These are phyloP conservation scores for Morone saxatilis DNA, from an alignment of 2,113 vertebrate genomes.

Conservation along the genomic window DNA sequence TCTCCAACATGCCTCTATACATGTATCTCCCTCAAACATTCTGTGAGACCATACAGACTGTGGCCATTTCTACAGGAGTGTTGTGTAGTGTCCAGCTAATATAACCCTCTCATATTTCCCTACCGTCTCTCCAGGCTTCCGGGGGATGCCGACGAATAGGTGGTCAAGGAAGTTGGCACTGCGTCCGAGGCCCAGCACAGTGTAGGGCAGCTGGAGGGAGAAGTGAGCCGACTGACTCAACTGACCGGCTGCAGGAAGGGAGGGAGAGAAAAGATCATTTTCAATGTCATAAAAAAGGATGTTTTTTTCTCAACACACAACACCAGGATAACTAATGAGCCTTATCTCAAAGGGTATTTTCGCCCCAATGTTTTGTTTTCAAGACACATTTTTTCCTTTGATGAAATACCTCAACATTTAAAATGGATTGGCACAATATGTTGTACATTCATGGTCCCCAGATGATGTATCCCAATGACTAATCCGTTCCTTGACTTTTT, in stretches of 20 bases:
- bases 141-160: conserved; percentile 94
- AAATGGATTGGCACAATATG: not conserved
- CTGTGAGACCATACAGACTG: not conserved
- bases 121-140: conserved; percentile 89
- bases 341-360: not conserved
- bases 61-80: not conserved
- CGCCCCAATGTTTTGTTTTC: not conserved
- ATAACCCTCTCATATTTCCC: conserved; percentile 33
- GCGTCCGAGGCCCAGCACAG: conserved; percentile 93
- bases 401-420: no score
- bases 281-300: not conserved
- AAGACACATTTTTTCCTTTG: not conserved
- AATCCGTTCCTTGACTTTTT: no score
- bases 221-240: conserved; percentile 96
- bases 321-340: not conserved
- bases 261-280: not conserved
- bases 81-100: conserved; percentile 1
- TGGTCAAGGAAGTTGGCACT: conserved; percentile 98
- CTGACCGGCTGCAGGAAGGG: conserved; percentile 89
- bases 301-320: not conserved
- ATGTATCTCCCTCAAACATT: not conserved
- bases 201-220: conserved; percentile 96
- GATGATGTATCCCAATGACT: not conserved
- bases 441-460: not conserved
- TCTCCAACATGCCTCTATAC: conserved; percentile 8